These are phyloP conservation scores for Sphyrna mokarran DNA, from an alignment of 2,113 vertebrate species.

Conservation along the genomic window DNA sequence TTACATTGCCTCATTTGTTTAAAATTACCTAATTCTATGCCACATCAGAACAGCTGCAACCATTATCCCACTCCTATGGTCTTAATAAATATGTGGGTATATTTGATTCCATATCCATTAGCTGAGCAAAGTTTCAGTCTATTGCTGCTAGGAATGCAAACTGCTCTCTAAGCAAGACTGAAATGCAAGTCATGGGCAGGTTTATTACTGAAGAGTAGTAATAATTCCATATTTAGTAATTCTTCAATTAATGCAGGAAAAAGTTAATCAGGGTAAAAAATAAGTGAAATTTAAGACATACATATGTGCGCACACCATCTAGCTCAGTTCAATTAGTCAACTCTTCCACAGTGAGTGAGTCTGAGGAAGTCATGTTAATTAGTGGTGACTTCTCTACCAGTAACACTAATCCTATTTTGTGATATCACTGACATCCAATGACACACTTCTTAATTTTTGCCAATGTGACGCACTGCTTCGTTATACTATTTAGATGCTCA, in stretches of 20 bases:
- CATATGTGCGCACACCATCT: no score
- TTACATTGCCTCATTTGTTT: not conserved
- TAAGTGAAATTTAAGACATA: not conserved
- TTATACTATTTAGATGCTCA: not conserved
- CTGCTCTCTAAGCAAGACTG: not conserved
- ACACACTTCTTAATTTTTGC: not conserved
- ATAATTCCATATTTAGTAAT: not conserved
- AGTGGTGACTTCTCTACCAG: not conserved
- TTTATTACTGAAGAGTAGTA: not conserved
- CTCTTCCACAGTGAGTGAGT: not conserved
- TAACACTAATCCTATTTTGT: not conserved
- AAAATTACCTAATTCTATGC: not conserved
- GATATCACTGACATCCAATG: not conserved
- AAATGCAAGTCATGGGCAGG: not conserved
- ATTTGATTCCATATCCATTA: not conserved
- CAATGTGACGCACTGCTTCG: not conserved
- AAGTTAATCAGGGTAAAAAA: not conserved
- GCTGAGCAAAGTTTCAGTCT: not conserved
- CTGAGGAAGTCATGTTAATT: not conserved
- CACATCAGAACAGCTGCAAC: not conserved
- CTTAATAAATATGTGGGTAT: not conserved
- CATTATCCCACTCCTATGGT: not conserved
- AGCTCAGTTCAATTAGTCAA: not conserved
- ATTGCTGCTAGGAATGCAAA: not conserved
- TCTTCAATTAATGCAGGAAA: not conserved